Percentiles rank a stretch among this genome's conserved stretches.
phyloP scores from a whole-genome alignment of 1,140 invertebrate species.

The Drosophila parvula region DNA sequence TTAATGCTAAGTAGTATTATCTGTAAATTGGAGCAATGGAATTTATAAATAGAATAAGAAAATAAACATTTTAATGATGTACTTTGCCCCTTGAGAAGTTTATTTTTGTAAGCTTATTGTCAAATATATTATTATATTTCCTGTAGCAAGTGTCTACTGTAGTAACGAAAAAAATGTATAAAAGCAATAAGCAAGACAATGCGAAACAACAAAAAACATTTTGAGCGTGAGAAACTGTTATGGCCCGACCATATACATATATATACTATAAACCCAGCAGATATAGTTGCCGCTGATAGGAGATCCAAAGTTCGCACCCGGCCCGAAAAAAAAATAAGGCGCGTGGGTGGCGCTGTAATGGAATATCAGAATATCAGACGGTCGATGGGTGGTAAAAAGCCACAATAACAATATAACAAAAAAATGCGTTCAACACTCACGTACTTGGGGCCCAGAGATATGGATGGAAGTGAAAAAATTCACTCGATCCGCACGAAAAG shows the following conservation, averaged over 20 bases:
- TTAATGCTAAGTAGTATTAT: too few relatives aligned
- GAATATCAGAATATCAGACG: slow-evolving; percentile 48
- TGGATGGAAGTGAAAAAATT: slow-evolving; percentile 27
- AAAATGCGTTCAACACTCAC: slow-evolving; percentile 37
- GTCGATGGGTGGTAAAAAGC: slow-evolving; percentile 41
- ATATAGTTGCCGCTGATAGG: slow-evolving; percentile 48
- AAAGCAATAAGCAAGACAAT: slow-evolving; percentile 36
- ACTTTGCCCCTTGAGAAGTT: background rate
- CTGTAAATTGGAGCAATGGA: too few relatives aligned
- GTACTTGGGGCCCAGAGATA: slow-evolving; percentile 36
- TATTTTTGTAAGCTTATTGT: too few relatives aligned
- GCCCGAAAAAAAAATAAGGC: slow-evolving; percentile 38
- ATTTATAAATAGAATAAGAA: too few relatives aligned
- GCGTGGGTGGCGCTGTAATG: slow-evolving; percentile 64
- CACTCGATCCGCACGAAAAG: slow-evolving; percentile 48
- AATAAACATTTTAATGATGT: background rate
- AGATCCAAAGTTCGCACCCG: slow-evolving; percentile 63
- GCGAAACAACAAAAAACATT: slow-evolving; percentile 57
- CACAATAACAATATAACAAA: slow-evolving; percentile 21
- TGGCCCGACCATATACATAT: slow-evolving; percentile 45
- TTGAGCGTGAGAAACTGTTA: slow-evolving; percentile 78
- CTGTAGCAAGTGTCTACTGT: background rate
- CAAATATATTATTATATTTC: too few relatives aligned
- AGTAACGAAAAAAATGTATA: slow-evolving; percentile 9
- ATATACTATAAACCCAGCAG: slow-evolving; percentile 10